A percentile compares a stretch with the other conserved stretches of the same genome.
These are phyloP conservation scores for Megaceryle torquata DNA, from an alignment of 2,113 vertebrate genomes.

Conservation along the genomic window DNA sequence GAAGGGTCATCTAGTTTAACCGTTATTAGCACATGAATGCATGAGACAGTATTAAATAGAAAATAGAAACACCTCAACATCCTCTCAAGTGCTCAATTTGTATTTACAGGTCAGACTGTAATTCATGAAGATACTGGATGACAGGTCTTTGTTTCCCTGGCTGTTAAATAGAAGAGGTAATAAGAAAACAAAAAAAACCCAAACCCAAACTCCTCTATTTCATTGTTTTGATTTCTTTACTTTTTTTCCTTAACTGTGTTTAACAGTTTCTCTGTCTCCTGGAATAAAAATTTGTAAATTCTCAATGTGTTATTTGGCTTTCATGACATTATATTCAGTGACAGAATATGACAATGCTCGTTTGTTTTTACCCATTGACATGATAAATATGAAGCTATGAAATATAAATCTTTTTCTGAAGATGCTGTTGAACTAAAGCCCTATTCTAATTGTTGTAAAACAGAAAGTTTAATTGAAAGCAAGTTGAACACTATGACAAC, in stretches of 20 bases:
- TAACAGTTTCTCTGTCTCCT: neutral
- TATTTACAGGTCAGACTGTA: conserved; percentile 6
- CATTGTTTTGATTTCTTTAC: neutral
- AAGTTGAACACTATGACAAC: neutral
- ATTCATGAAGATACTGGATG: neutral
- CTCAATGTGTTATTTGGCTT: conserved; percentile 12
- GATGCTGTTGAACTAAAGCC: neutral
- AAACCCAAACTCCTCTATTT: neutral
- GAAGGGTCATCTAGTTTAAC: conserved; percentile 29
- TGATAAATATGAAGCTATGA: conserved; percentile 10
- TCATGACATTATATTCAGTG: conserved; percentile 27
- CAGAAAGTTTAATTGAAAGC: conserved; percentile 24
- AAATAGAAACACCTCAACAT: conserved; percentile 11
- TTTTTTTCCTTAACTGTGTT: neutral
- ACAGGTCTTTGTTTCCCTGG: neutral
- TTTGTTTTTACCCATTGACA: neutral
- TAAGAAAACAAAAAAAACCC: neutral
- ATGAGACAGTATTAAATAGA: conserved; percentile 39
- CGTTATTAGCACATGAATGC: conserved; percentile 55
- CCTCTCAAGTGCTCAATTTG: conserved; percentile 3
- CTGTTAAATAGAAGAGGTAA: neutral
- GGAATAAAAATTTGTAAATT: conserved; percentile 9
- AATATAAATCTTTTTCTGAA: neutral
- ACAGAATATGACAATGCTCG: neutral
- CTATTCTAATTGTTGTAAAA: neutral